A percentile compares a stretch with the other conserved stretches of the same genome.
Evolutionary conservation across 2,113 vertebrate species (phyloP).

Genomic region (Otocyon megalotis): DNA sequence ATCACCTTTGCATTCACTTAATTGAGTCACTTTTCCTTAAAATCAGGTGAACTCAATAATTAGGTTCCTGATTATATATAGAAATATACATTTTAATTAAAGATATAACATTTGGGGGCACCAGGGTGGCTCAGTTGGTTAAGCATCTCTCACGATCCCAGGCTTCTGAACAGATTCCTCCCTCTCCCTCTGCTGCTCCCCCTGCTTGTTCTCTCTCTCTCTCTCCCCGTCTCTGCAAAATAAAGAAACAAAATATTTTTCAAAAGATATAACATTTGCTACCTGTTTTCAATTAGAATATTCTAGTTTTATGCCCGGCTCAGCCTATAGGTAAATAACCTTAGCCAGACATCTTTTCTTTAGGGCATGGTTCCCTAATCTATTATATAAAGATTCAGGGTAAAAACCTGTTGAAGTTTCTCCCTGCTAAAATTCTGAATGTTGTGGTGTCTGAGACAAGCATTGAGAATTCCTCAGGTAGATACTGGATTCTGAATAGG

Average conservation of each 20-base stretch:
- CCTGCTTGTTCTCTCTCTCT: too few relatives aligned
- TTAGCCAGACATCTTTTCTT: background rate
- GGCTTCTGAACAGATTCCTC: too few relatives aligned
- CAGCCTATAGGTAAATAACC: background rate
- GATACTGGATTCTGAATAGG: constrained; percentile 62
- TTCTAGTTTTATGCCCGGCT: background rate
- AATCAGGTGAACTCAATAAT: background rate
- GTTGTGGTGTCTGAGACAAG: background rate
- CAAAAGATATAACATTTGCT: background rate
- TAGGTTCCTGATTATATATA: background rate
- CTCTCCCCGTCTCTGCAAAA: accelerated
- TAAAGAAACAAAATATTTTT: too few relatives aligned
- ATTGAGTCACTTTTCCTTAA: background rate
- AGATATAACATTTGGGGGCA: background rate
- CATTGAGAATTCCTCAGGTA: constrained; percentile 45
- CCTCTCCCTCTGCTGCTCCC: too few relatives aligned
- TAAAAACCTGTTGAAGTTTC: background rate
- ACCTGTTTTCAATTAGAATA: constrained; percentile 8
- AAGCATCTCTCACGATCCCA: too few relatives aligned
- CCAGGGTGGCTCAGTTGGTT: too few relatives aligned
- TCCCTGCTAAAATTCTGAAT: background rate
- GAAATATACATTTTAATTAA: background rate
- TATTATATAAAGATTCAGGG: background rate
- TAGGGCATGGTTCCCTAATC: background rate
- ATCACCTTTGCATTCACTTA: background rate